phyloP scores from a whole-genome alignment of 2,888 invertebrate species.

The Drosophila atroscutellata region DNA sequence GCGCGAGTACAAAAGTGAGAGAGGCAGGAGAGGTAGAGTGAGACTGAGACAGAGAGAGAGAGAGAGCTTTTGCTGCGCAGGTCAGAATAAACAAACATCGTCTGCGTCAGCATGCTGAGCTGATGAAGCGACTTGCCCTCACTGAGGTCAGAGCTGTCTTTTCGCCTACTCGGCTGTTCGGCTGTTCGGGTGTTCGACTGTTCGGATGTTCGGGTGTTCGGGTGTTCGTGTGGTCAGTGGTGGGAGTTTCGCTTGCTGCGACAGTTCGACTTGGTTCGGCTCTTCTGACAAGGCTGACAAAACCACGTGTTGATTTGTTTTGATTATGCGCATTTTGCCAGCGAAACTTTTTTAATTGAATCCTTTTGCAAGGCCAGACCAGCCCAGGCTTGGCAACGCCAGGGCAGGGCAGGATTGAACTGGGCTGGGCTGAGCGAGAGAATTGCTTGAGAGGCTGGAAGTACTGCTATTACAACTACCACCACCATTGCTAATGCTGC shows the following conservation, averaged over 20 bases:
- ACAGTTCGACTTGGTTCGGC: slow-evolving; percentile 28
- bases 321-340: slow-evolving; percentile 83
- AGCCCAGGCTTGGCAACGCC: neutral
- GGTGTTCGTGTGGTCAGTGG: neutral
- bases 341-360: slow-evolving; percentile 67
- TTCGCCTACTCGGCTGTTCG: neutral
- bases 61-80: slow-evolving; percentile 21
- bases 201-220: neutral
- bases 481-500: neutral
- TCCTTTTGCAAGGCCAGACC: slow-evolving; percentile 41
- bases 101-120: slow-evolving; percentile 43
- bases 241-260: slow-evolving; percentile 4
- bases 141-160: slow-evolving; percentile 33
- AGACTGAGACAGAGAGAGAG: neutral
- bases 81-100: slow-evolving; percentile 35
- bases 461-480: neutral
- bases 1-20: neutral
- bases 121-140: slow-evolving; percentile 21
- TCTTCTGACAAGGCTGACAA: slow-evolving; percentile 53
- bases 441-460: slow-evolving; percentile 8
- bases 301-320: slow-evolving; percentile 85
- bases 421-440: slow-evolving; percentile 4
- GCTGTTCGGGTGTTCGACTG: slow-evolving; percentile 1
- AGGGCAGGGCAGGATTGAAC: neutral
- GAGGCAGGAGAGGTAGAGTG: neutral